phyloP scores from a whole-genome alignment of 2,113 vertebrate species.

The Sceloporus tristichus region DNA sequence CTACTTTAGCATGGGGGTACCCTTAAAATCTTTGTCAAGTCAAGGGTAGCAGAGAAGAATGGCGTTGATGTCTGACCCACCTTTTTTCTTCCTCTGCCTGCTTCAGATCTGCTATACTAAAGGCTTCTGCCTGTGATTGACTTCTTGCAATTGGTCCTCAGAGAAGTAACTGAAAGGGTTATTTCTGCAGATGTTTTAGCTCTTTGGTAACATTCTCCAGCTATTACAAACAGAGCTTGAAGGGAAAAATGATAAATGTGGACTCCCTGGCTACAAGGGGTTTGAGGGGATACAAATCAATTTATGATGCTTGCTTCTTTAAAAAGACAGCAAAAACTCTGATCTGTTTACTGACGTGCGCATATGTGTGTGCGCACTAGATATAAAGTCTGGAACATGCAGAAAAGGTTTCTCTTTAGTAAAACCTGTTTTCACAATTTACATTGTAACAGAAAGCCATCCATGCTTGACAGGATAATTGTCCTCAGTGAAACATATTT shows the following conservation, averaged over 20 bases:
- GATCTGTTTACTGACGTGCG: conserved; percentile 7
- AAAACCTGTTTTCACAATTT: neutral
- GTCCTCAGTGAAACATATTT: conserved; percentile 11
- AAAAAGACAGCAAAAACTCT: conserved; percentile 20
- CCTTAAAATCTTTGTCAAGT: neutral
- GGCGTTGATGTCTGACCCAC: neutral
- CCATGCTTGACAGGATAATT: conserved; percentile 19
- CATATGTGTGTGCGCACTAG: rapidly evolving
- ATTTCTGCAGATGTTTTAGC: conserved; percentile 31
- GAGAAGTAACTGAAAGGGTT: conserved; percentile 23
- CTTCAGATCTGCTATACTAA: neutral
- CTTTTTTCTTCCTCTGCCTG: neutral
- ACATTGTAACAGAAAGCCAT: neutral
- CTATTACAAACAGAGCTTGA: conserved; percentile 37
- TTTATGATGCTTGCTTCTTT: neutral
- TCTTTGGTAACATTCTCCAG: conserved; percentile 40
- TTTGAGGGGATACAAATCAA: conserved; percentile 48
- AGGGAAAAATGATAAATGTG: conserved; percentile 46
- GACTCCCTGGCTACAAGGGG: conserved; percentile 46
- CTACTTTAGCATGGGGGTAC: neutral
- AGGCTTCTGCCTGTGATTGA: neutral
- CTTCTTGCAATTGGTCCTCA: neutral
- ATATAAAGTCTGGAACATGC: neutral
- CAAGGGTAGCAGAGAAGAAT: conserved; percentile 4
- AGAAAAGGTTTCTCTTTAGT: neutral